Base-by-base conservation (phyloP, 2,113 vertebrate genomes). In the Otus sunia region DNA sequence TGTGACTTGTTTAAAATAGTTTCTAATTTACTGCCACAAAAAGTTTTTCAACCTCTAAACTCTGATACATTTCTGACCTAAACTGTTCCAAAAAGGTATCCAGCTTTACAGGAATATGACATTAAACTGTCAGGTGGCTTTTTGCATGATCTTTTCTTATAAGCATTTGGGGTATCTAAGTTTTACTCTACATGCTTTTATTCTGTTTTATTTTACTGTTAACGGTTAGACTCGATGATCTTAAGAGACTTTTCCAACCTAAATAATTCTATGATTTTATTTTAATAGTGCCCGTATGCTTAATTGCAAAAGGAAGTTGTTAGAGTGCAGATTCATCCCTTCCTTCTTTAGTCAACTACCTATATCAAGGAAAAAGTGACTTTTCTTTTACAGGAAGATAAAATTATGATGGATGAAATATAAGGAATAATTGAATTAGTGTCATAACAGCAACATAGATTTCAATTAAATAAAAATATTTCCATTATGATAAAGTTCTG, bases 381-480 rank as follows among this genome's bases (percentile, higher is more conserved):
- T 66, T 88, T 59, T 71, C 50, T 81, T 95, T 88, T 78, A 81
- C 19, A 84, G 68, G 88, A 71, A 71, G 72, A 87, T 94, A 86
- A 94, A 94, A 91, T 75, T 74, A 84, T 68, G 68, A 89, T 78
- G 43, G 49, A 86, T 93, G 30, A 84, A 92, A 88, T 91, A 59
- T 56, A 81, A 80, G 37, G n/a, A 87, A 87, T 95, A 95, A 91
- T 78, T 75, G 25, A 86, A 89, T 92, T 91, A 89, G 49, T 88
- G 56, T 43, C 73, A 86, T 94, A 88, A 95, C 23, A 93, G 60
- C 34, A 78, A 39, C 25, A 8, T 78, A 92, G 53, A 94, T 77
- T 94, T 89, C 80, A 92, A 88, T 92, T 96, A 92, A 64, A 71
- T 92, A 90, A 96, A 90, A 87, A 78, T 64, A 94, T 91, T 95